A percentile compares a stretch with the other conserved stretches of the same genome.
phyloP scores from a whole-genome alignment of 2,797 vertebrate species.

The Chloroceryle amazona region DNA sequence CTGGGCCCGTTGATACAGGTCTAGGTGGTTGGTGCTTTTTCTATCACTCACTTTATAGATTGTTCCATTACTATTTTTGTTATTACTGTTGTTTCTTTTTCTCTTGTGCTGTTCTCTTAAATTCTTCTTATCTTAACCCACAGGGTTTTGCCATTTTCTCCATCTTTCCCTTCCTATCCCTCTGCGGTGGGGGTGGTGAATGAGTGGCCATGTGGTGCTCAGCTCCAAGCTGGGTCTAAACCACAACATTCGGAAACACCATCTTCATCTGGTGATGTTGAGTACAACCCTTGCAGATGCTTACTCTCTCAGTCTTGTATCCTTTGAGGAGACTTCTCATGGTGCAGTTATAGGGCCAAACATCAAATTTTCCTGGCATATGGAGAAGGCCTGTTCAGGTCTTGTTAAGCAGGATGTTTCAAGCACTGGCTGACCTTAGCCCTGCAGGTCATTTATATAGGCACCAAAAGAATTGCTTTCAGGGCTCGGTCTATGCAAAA shows the following conservation, averaged over 20 bases:
- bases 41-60: no score
- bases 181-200: no score
- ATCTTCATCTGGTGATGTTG: not conserved
- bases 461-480: not conserved
- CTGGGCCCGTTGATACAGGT: no score
- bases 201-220: no score
- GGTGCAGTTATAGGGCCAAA: not conserved
- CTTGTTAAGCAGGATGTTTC: not conserved
- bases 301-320: not conserved
- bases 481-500: not conserved
- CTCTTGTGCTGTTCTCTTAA: no score
- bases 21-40: no score
- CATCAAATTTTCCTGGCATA: not conserved
- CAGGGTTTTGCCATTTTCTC: no score
- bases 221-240: no score
- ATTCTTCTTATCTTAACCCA: no score
- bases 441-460: not conserved
- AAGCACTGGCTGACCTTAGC: not conserved
- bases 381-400: not conserved
- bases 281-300: not conserved
- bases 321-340: not conserved
- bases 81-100: no score
- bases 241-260: not conserved
- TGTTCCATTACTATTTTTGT: no score
- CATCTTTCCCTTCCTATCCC: no score